Evolutionary conservation across 2,888 invertebrate genomes (phyloP), one percentile per base, ranked within the genome.

Genomic region (Shargacucullia verbasci): DNA sequence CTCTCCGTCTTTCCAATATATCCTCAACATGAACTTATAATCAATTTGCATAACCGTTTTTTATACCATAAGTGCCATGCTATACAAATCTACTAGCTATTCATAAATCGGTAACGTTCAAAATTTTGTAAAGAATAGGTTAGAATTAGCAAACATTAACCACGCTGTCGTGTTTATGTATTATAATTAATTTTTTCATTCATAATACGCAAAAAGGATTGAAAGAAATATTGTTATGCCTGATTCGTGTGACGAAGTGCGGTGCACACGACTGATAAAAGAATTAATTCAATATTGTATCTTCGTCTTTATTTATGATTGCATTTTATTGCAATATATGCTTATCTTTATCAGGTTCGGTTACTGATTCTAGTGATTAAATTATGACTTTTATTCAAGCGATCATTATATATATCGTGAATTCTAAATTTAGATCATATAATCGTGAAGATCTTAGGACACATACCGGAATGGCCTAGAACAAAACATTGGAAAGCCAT

Each of bases 241-340:
- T 13, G 1, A 14, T 5, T 25, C 14, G 8, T 43, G 29, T 57
- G 56, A 44, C 2, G 34, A 35, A 44, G 11, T 44, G 38, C 8
- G 25, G 64, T 20, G 20, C 58, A 25, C 37, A 20, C 35, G 13
- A 11, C 14, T 12, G 3, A n/a, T 12, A 8, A 44, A 38, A 44
- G 39, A 39, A 38, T 43, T 14, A 4, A n/a, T n/a, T 20, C 20
- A 20, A 20, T 20, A 34, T 39, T 59, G 15, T 20, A 59, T 59
- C 59, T 59, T 47, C 27, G 46, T 59, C n/a, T 25, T 39, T 39
- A 47, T 39, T 29, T 46, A 41, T 5, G 39, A 27, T 44, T 50
- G 12, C 20, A 38, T 47, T 59, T 63, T 53, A 64, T 59, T 44
- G 59, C 11, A 47, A 52, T 31, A 41, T n/a, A 38, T 44, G 20